Conservation (phyloP, 2,113 vertebrate species). For the Sebastes fasciatus region DNA sequence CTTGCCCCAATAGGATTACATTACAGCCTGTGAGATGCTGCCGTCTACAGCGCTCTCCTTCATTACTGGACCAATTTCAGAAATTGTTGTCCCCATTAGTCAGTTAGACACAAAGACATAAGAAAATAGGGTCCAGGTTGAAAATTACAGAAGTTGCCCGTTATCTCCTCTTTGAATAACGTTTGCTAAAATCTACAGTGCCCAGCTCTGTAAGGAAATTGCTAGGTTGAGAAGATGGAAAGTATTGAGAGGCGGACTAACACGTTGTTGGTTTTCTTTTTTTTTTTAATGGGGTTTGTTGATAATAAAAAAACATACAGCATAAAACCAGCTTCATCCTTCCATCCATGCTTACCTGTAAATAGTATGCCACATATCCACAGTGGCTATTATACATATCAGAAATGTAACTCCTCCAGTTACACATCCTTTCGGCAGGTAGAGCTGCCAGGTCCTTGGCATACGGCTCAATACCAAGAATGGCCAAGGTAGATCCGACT, state of each 20-base stretch:
- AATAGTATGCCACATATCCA: background rate
- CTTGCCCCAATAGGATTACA: no score
- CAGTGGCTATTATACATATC: background rate
- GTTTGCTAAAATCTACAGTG: background rate
- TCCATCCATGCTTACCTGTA: constrained; percentile 34
- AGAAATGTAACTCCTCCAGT: background rate
- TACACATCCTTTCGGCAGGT: background rate
- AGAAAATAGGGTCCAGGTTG: no score
- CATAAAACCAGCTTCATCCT: background rate
- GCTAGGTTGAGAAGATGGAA: no score
- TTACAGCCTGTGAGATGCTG: no score
- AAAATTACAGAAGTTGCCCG: no score
- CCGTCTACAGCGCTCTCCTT: no score
- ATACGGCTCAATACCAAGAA: constrained; percentile 65
- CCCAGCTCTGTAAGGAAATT: no score
- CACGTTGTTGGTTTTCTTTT: background rate
- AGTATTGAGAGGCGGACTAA: background rate
- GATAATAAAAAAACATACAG: background rate
- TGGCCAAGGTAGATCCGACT: constrained; percentile 18
- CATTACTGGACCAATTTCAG: no score
- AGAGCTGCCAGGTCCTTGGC: constrained; percentile 16
- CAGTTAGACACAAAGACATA: no score
- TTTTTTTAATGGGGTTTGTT: background rate
- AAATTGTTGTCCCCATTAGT: no score
- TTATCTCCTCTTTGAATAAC: no score